phyloP scores from a whole-genome alignment of 2,888 invertebrate genomes.

The Caradrina clavipalpis region DNA sequence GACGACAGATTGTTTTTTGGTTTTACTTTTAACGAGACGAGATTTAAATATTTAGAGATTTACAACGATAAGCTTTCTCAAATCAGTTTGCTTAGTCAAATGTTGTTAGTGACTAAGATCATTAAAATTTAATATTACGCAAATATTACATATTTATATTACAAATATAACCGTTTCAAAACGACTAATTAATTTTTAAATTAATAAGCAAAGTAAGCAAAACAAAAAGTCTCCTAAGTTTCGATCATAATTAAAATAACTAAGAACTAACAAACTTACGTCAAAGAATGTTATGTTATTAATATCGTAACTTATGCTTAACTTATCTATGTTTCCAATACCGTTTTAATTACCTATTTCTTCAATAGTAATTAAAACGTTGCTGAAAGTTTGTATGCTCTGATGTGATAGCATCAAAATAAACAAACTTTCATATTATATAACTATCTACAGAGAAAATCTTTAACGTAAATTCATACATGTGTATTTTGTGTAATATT shows the following conservation, averaged over 20 bases:
- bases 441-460: not conserved
- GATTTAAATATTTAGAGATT: not conserved
- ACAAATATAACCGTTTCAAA: not conserved
- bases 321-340: not conserved
- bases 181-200: not conserved
- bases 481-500: constrained; percentile 13
- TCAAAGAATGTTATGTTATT: not conserved
- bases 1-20: not conserved
- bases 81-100: not conserved
- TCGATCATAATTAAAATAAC: not conserved
- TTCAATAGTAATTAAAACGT: not conserved
- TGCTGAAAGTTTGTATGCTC: no score
- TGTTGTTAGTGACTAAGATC: not conserved
- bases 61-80: not conserved
- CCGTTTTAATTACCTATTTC: not conserved
- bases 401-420: no score
- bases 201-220: not conserved
- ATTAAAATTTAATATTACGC: not conserved
- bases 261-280: not conserved
- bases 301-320: not conserved
- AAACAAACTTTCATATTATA: no score
- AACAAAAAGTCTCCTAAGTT: not conserved
- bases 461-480: not conserved
- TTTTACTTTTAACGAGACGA: not conserved
- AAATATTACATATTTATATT: no score